Evolutionary conservation across 2,113 vertebrate species (phyloP).

Genomic region (Poeciliopsis occidentalis): DNA sequence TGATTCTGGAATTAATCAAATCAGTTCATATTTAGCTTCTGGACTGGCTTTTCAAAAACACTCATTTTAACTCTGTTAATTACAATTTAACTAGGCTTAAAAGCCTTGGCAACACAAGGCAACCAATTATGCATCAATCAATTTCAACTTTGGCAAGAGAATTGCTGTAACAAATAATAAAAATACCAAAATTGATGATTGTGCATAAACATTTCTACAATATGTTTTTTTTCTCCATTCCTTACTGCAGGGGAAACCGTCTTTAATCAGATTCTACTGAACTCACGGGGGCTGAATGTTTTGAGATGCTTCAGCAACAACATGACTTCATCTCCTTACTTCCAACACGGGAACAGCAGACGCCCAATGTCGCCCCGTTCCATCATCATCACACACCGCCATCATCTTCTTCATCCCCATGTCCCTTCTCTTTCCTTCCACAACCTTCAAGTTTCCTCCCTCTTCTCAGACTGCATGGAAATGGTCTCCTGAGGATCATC

Average conservation of each 20-base stretch:
- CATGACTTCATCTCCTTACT: slow-evolving; percentile 21
- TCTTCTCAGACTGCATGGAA: neutral
- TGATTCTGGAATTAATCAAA: no score
- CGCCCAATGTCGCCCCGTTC: neutral
- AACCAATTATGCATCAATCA: no score
- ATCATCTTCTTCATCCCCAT: neutral
- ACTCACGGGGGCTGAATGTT: neutral
- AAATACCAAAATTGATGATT: no score
- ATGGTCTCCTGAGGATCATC: slow-evolving; percentile 29
- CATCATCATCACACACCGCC: neutral
- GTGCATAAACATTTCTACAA: neutral
- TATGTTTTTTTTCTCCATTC: neutral
- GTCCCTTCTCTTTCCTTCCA: neutral
- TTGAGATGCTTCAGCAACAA: slow-evolving; percentile 37
- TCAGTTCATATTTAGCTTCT: no score
- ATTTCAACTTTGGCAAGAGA: no score
- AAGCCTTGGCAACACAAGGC: no score
- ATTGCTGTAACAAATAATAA: no score
- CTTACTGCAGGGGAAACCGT: slow-evolving; percentile 15
- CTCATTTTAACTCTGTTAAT: no score
- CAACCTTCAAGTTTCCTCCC: neutral
- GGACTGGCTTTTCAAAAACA: no score
- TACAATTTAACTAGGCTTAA: no score
- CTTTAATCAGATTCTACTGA: slow-evolving; percentile 20
- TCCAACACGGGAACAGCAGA: slow-evolving; percentile 27